A percentile compares a stretch with the other conserved stretches of the same genome.
Evolutionary conservation across 2,888 invertebrate genomes (phyloP).

Genomic region (Morpho deidamia): DNA sequence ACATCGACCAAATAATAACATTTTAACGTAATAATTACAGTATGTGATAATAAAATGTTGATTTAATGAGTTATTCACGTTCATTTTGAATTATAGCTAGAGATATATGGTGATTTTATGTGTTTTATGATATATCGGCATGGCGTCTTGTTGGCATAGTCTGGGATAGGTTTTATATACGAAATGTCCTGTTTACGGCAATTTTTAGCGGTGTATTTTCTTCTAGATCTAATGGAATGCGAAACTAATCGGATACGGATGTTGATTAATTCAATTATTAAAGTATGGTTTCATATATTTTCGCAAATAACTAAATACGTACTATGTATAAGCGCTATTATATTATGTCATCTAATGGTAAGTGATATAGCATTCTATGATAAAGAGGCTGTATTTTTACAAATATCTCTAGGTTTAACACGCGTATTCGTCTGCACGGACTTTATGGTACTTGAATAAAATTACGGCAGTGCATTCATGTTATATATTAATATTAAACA

Average conservation of each 20-base stretch:
- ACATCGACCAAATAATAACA: slow-evolving; percentile 13
- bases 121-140: slow-evolving; percentile 55
- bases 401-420: too few species aligned
- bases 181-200: slow-evolving; percentile 16
- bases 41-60: slow-evolving; percentile 6
- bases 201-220: slow-evolving; percentile 15
- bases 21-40: background rate
- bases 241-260: too few species aligned
- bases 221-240: background rate
- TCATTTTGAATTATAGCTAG: slow-evolving; percentile 42
- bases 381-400: too few species aligned
- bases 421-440: too few species aligned
- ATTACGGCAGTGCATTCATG: too few species aligned
- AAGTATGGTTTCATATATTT: too few species aligned
- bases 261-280: too few species aligned
- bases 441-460: too few species aligned
- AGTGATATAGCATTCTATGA: too few species aligned
- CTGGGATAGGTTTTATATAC: slow-evolving; percentile 4
- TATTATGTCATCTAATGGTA: too few species aligned
- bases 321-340: too few species aligned
- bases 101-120: slow-evolving; percentile 64
- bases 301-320: background rate
- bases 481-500: too few species aligned
- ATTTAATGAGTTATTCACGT: slow-evolving; percentile 18
- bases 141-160: slow-evolving; percentile 40